phyloP scores from a whole-genome alignment of 92 coral and sea anemone species.

The Anthopleura xanthogrammica region DNA sequence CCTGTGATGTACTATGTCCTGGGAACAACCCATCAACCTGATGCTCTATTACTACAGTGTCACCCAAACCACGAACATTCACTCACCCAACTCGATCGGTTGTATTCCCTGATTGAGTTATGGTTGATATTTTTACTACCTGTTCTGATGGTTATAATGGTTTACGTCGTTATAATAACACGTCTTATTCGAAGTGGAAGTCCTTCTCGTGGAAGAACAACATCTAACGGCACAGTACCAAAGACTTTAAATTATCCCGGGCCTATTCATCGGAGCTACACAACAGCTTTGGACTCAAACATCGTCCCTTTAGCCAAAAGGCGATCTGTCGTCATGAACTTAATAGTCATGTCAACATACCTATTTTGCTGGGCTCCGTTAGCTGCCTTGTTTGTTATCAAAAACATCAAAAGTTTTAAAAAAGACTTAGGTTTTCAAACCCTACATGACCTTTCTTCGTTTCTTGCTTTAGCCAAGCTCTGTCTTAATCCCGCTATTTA shows the following conservation, averaged over 20 bases:
- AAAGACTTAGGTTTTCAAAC: conserved; percentile 49
- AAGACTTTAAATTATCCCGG: conserved; percentile 42
- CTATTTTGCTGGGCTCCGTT: conserved; percentile 93
- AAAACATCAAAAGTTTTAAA: conserved; percentile 58
- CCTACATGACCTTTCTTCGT: conserved; percentile 74
- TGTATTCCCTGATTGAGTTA: conserved; percentile 80
- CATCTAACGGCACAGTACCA: conserved; percentile 41
- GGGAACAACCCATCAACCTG: conserved; percentile 78
- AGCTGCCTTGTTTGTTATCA: conserved; percentile 69
- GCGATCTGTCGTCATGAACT: conserved; percentile 92
- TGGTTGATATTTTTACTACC: conserved; percentile 77
- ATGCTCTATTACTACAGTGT: conserved; percentile 69
- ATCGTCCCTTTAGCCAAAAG: conserved; percentile 93
- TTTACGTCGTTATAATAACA: conserved; percentile 67
- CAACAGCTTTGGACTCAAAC: conserved; percentile 74
- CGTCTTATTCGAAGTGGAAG: conserved; percentile 69
- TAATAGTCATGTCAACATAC: conserved; percentile 88
- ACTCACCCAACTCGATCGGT: conserved; percentile 69
- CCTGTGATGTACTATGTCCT: conserved; percentile 86
- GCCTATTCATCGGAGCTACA: conserved; percentile 64
- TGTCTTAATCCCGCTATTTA: conserved; percentile 90
- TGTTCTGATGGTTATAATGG: conserved; percentile 58
- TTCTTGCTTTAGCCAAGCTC: conserved; percentile 85
- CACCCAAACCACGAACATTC: conserved; percentile 25
- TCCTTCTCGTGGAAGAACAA: conserved; percentile 34